Evolutionary conservation across 2,797 vertebrate genomes (phyloP).

Genomic region (Silurus aristotelis): DNA sequence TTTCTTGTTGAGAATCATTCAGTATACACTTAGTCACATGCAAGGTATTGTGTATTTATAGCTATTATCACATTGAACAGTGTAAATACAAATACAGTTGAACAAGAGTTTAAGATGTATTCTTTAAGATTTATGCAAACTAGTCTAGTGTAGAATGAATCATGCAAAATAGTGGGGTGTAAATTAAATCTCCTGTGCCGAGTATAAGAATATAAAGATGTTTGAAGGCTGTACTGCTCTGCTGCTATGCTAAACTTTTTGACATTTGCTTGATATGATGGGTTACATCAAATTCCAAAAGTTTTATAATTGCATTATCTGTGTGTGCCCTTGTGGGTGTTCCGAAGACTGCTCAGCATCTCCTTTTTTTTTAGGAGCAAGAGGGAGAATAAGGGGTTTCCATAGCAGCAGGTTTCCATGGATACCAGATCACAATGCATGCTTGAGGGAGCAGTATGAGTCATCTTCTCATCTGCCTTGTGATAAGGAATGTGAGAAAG

Average conservation of each 20-base stretch:
- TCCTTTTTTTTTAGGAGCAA: background rate
- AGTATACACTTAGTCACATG: background rate
- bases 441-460: constrained; percentile 57
- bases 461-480: constrained; percentile 50
- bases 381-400: constrained; percentile 68
- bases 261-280: background rate
- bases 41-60: background rate
- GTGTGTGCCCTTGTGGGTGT: constrained; percentile 2
- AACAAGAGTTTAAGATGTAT: background rate
- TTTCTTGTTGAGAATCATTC: background rate
- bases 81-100: background rate
- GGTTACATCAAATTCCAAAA: background rate
- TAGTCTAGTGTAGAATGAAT: background rate
- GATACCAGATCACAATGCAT: constrained; percentile 79
- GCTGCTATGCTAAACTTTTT: background rate
- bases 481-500: constrained; percentile 29
- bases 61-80: background rate
- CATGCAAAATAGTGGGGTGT: background rate
- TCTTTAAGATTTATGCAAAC: background rate
- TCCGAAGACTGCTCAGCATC: constrained; percentile 12
- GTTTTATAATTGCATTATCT: constrained; percentile 14
- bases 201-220: background rate
- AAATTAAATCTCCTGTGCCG: background rate
- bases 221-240: background rate
- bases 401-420: constrained; percentile 81